phyloP scores from a whole-genome alignment of 1,140 invertebrate species.

The Tetragonula clypearis region DNA sequence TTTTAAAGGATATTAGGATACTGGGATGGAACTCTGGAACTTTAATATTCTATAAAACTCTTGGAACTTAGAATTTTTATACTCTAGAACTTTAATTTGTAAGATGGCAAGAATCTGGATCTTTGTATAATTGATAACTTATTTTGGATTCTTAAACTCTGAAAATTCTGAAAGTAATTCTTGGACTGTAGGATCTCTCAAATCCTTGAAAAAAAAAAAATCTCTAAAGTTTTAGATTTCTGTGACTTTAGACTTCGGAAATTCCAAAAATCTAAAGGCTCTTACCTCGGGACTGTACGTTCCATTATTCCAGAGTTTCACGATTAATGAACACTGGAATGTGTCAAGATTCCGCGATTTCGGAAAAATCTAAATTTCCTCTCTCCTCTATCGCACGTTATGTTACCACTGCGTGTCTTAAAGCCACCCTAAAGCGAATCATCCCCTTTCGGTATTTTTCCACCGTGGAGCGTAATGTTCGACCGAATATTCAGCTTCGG shows the following conservation, averaged over 20 bases:
- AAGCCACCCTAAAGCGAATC: not conserved
- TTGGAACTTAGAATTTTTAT: no score
- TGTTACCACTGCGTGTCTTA: not conserved
- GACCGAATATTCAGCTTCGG: not conserved
- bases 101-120: no score
- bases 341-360: not conserved
- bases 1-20: not conserved
- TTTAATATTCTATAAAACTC: not conserved
- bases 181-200: no score
- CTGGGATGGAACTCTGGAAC: not conserved
- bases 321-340: not conserved
- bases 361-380: not conserved
- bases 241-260: not conserved
- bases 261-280: not conserved
- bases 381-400: not conserved
- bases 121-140: no score
- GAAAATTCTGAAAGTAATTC: no score
- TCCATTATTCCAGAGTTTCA: not conserved
- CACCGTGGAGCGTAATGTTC: not conserved
- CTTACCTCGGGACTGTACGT: not conserved
- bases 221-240: not conserved
- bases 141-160: no score
- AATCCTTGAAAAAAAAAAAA: no score
- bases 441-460: not conserved
- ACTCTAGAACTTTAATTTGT: no score